Evolutionary conservation across 2,113 vertebrate species (phyloP), one percentile per base, ranked within the genome.

Genomic region (Chaetura pelagica): DNA sequence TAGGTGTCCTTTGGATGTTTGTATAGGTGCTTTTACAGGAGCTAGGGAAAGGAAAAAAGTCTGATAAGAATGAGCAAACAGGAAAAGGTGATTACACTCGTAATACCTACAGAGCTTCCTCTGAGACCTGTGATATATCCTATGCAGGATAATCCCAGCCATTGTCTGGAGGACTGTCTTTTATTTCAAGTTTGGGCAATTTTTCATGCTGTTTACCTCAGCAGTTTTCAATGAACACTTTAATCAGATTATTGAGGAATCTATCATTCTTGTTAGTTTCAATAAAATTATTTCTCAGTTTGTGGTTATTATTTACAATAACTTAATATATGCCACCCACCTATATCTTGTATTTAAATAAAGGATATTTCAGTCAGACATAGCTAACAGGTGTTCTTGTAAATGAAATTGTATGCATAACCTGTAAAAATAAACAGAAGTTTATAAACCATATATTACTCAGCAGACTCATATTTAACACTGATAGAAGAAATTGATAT

Each of bases 21-120:
- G 15, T n/a, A 8, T 89, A 89, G 40, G 55, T 84, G 61, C 38
- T 86, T 84, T 59, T 63, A 68, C 64, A 88, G 69, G 44, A 87
- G 61, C 18, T 27, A 22, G 44, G 48, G 44, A 84, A 77, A 64
- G 44, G n/a, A 55, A 81, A 88, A 85, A 58, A n/a, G 8, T 23
- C 54, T 78, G 16, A 40, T 90, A 89, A 87, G 57, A 67, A 74
- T 52, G 76, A 94, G 20, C 74, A 94, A 84, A 84, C 81, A 96
- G 67, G 91, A 96, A 93, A 91, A 84, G 72, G 40, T 66, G 73
- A 91, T 54, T 90, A 48, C 23, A 40, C 16, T 72, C 8, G 2
- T 79, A 68, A 68, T 78, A 89, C 52, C n/a, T 81, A 64, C 83
- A 87, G 52, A 74, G 84, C 23, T 89, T 94, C 64, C 80, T 81